A percentile compares a stretch with the other conserved stretches of the same genome.
Conservation (phyloP, 2,888 invertebrate species). For the Morpho deidamia region DNA sequence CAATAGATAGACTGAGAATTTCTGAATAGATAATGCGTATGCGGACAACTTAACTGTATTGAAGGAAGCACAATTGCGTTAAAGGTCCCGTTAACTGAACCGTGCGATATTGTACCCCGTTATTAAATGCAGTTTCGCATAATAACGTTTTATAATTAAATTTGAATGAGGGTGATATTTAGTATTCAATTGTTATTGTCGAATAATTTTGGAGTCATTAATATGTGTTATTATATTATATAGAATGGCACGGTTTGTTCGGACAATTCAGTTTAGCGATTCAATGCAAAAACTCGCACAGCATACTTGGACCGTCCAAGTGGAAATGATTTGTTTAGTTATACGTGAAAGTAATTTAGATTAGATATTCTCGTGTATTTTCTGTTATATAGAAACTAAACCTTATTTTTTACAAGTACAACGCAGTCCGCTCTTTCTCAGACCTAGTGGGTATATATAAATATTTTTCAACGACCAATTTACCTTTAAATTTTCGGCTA, state of each 20-base stretch:
- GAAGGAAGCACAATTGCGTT: slow-evolving; percentile 59
- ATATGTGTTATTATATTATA: neutral
- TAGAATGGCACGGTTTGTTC: neutral
- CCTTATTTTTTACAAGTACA: no score
- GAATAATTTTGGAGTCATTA: neutral
- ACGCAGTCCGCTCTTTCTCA: no score
- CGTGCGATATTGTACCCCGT: slow-evolving; percentile 25
- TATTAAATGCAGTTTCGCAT: slow-evolving; percentile 25
- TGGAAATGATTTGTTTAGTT: no score
- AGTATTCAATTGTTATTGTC: slow-evolving; percentile 1
- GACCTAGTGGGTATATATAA: no score
- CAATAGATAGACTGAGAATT: slow-evolving; percentile 51
- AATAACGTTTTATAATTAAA: slow-evolving; percentile 23
- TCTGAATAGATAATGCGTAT: slow-evolving; percentile 38
- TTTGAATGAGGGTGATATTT: slow-evolving; percentile 12
- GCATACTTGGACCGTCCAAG: no score
- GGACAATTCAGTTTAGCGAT: neutral
- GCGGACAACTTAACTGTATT: slow-evolving; percentile 46
- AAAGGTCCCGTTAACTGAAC: slow-evolving; percentile 48
- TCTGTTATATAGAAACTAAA: no score
- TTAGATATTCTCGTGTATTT: no score
- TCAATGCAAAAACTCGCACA: no score
- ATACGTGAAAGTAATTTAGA: no score
- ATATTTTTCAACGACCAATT: no score
- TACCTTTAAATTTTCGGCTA: no score